phyloP scores from a whole-genome alignment of 2,113 vertebrate species.

The Aspidoscelis tigris region DNA sequence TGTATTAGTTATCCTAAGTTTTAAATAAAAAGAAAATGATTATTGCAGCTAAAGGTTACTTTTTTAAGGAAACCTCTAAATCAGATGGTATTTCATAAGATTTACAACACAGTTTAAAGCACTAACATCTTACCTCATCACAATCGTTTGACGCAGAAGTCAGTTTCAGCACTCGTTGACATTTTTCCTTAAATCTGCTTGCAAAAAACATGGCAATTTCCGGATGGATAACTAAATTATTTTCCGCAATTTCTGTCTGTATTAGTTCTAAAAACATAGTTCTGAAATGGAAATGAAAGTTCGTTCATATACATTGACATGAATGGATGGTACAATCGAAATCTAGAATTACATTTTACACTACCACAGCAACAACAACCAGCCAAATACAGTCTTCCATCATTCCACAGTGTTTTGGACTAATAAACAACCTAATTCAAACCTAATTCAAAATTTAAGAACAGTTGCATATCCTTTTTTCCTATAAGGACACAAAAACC shows the following conservation, averaged over 20 bases:
- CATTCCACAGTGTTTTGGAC: too few relatives aligned
- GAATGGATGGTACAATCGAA: neutral
- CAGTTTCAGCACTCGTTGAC: conserved; percentile 81
- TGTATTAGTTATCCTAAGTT: too few relatives aligned
- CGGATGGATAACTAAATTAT: conserved; percentile 47
- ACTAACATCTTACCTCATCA: conserved; percentile 79
- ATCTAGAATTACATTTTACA: neutral
- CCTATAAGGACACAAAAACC: too few relatives aligned
- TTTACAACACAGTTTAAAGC: neutral
- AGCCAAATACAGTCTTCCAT: too few relatives aligned
- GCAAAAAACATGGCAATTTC: conserved; percentile 80
- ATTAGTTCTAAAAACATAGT: conserved; percentile 86
- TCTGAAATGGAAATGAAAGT: conserved; percentile 70
- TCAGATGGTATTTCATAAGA: neutral
- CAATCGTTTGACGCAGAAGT: conserved; percentile 67
- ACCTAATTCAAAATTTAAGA: too few relatives aligned
- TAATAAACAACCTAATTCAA: too few relatives aligned
- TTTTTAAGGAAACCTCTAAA: neutral
- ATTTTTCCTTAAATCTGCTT: conserved; percentile 80
- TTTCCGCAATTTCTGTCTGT: conserved; percentile 77
- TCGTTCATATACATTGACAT: neutral
- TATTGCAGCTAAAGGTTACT: neutral
- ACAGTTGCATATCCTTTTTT: too few relatives aligned
- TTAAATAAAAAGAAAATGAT: neutral
- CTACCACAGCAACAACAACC: too few relatives aligned